These are phyloP conservation scores for Oenanthe oenanthe DNA, from an alignment of 2,113 vertebrate genomes.

Conservation along the genomic window DNA sequence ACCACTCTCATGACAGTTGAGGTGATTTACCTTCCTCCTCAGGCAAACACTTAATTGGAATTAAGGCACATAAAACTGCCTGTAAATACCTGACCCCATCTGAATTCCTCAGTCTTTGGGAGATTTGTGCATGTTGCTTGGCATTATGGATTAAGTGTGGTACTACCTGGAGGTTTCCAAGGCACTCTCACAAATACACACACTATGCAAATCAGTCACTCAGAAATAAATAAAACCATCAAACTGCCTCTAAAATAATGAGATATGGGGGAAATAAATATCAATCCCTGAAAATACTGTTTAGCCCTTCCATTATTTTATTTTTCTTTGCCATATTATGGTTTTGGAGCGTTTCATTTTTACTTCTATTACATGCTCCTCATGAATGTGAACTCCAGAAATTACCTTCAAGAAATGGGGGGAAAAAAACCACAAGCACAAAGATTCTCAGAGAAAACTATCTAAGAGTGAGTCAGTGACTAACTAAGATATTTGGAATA, in stretches of 20 bases:
- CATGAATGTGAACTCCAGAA: neutral
- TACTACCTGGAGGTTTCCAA: neutral
- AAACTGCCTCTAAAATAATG: neutral
- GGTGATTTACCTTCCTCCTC: neutral
- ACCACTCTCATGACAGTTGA: neutral
- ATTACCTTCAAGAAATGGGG: neutral
- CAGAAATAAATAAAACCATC: neutral
- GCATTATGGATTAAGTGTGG: neutral
- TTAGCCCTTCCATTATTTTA: neutral
- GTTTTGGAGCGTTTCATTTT: neutral
- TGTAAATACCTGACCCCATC: neutral
- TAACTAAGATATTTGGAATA: neutral
- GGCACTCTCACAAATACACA: neutral
- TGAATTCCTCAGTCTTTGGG: neutral
- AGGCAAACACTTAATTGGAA: neutral
- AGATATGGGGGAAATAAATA: neutral
- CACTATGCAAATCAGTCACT: neutral
- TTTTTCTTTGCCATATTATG: neutral
- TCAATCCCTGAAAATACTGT: neutral
- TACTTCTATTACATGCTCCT: neutral
- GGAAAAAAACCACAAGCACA: neutral
- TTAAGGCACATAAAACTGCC: neutral
- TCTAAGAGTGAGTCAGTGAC: neutral
- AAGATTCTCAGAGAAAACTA: neutral
- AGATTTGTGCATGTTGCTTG: accelerated